Evolutionary conservation across 2,113 vertebrate genomes (phyloP), one percentile per base, ranked within the genome.

Genomic region (Oryzias melastigma): DNA sequence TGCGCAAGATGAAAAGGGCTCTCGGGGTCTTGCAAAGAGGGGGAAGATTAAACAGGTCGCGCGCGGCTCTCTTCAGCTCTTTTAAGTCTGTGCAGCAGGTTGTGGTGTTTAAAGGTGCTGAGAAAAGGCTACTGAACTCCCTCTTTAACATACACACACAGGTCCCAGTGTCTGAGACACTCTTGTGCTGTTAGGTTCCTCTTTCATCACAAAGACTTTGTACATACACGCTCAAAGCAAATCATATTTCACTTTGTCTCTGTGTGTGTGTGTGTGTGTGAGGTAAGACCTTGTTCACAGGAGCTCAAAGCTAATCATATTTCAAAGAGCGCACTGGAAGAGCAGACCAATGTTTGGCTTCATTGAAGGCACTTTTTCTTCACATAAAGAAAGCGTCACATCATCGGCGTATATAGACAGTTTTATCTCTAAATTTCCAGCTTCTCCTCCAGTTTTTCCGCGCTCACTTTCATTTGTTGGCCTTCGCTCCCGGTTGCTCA

Each of bases 301-400:
- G 82, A 92, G 94, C 94, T 96, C 95, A 97, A 97, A 95, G 95
- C 95, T 95, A 96, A 98, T 98, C 94, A 93, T 94, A 93, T 98
- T 95, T 94, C 94, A 97, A 97, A 96, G 94, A 89, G 85, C 91
- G 90, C 85, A 84, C 91, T 85, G 92, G 92, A 93, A 89, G 77
- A 69, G 75, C 65, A 77, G 74, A 72, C 71, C 64, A 88, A 85
- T 56, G 81, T 64, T 71, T 74, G 71, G 73, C 55, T 78, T 76
- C 72, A 77, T 81, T 84, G 77, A 88, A 54, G 58, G 53, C 60
- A 60, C 81, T 67, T 81, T 22, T 77, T 79, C 74, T 73, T 62
- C 75, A 45, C 56, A 53, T 58, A 19, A 65, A 48, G 61, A 65
- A 62, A 75, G 71, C 25, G 58, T 59, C 35, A 58, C 20, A 54